These are phyloP conservation scores for Rhorus exstirpatorius DNA, from an alignment of 2,888 invertebrate species.

Conservation along the genomic window DNA sequence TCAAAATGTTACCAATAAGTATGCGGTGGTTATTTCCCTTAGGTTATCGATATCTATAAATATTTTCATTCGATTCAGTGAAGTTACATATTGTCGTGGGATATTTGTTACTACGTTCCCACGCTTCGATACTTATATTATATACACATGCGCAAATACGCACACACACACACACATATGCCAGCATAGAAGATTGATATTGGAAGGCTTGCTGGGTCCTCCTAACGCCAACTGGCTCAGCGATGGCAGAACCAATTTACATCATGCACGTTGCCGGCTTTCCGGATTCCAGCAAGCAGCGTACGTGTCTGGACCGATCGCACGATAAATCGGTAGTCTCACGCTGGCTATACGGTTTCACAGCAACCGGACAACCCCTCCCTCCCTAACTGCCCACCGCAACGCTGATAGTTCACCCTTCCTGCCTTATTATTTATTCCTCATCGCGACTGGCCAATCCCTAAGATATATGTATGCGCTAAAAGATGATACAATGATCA, in stretches of 20 bases:
- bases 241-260: constrained; percentile 74
- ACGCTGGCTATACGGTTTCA: constrained; percentile 61
- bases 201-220: constrained; percentile 1
- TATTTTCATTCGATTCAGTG: constrained; percentile 2
- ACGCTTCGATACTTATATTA: constrained; percentile 37
- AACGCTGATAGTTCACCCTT: constrained; percentile 49
- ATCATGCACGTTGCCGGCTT: constrained; percentile 76
- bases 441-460: constrained; percentile 1
- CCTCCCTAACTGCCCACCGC: constrained; percentile 1
- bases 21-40: no score
- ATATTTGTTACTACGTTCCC: constrained; percentile 39
- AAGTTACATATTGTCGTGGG: not conserved
- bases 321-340: constrained; percentile 68
- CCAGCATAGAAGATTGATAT: constrained; percentile 16
- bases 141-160: not conserved
- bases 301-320: constrained; percentile 63
- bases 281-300: constrained; percentile 76
- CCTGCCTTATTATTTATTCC: constrained; percentile 70
- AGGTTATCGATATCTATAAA: no score
- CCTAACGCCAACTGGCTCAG: constrained; percentile 24
- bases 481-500: no score
- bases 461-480: not conserved
- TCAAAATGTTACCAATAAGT: no score
- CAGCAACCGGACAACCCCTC: constrained; percentile 35
- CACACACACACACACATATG: not conserved